A percentile compares a stretch with the other conserved stretches of the same genome.
Conservation (phyloP, 2,113 vertebrate species). For the Calypte anna region DNA sequence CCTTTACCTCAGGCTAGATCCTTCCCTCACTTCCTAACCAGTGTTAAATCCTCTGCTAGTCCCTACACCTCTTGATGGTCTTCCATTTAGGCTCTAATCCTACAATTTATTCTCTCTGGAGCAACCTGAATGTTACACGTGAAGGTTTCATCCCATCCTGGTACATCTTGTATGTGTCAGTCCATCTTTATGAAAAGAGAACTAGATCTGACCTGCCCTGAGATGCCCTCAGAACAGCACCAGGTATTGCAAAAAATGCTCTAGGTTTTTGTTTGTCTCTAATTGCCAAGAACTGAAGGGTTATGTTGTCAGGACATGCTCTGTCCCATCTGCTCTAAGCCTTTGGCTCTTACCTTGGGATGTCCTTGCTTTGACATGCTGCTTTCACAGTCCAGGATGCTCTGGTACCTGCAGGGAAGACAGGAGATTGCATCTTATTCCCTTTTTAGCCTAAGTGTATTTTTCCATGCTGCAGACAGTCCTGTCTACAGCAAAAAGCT, state of each 20-base stretch:
- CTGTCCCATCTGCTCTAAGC: background rate
- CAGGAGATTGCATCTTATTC: background rate
- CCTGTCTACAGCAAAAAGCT: background rate
- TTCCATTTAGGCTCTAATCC: background rate
- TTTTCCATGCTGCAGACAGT: background rate
- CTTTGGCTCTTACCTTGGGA: conserved; percentile 71
- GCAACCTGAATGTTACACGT: background rate
- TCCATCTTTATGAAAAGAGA: background rate
- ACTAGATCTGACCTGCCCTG: background rate
- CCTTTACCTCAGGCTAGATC: background rate
- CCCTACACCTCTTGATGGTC: background rate
- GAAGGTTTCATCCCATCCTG: background rate
- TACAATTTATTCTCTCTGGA: background rate
- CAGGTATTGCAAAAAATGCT: background rate
- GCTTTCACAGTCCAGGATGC: conserved; percentile 64
- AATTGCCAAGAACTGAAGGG: background rate
- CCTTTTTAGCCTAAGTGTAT: background rate
- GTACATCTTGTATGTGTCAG: background rate
- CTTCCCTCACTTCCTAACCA: background rate
- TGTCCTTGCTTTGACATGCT: conserved; percentile 34
- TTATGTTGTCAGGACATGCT: background rate
- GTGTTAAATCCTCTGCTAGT: background rate
- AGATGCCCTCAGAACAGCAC: background rate
- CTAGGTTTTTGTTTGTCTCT: background rate
- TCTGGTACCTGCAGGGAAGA: conserved; percentile 81